Percentiles rank a stretch among this genome's conserved stretches.
These are phyloP conservation scores for Nematolebias whitei DNA, from an alignment of 2,113 vertebrate genomes.

Conservation along the genomic window DNA sequence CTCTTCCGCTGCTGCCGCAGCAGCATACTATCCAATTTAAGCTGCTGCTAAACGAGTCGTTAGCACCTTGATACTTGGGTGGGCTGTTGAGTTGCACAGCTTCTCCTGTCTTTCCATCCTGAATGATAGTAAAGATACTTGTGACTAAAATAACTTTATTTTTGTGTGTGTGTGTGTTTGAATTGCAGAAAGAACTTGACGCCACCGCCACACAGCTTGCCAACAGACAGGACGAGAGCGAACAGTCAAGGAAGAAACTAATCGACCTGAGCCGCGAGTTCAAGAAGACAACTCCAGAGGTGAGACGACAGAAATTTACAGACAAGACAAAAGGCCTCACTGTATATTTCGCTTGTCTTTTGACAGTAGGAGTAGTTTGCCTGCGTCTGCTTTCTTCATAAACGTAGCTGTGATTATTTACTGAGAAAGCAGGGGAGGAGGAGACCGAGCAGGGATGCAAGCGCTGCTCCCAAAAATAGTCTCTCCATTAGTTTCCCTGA, in stretches of 20 bases:
- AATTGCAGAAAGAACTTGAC: conserved; percentile 93
- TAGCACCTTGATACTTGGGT: conserved; percentile 22
- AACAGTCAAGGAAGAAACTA: conserved; percentile 96
- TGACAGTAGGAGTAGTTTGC: conserved; percentile 22
- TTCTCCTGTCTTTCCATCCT: not conserved
- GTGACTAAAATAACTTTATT: too few species aligned
- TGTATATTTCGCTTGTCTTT: conserved; percentile 11
- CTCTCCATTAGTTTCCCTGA: conserved; percentile 79
- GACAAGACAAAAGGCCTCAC: not conserved
- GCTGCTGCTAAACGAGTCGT: conserved; percentile 21
- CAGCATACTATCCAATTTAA: conserved; percentile 21
- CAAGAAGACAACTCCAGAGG: conserved; percentile 99
- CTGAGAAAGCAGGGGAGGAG: conserved; percentile 62
- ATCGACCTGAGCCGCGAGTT: conserved; percentile 99
- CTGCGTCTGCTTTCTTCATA: conserved; percentile 47
- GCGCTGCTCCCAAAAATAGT: conserved; percentile 77
- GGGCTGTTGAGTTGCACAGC: conserved; percentile 21
- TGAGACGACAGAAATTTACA: conserved; percentile 73
- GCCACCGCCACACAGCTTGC: conserved; percentile 96
- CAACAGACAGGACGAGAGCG: conserved; percentile 98
- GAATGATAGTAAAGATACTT: too few species aligned
- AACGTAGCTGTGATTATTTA: conserved; percentile 69
- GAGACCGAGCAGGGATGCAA: conserved; percentile 61
- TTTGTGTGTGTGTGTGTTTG: conserved; percentile 15
- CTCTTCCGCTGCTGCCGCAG: conserved; percentile 16